Conservation (phyloP, 2,888 invertebrate genomes). For the Artemia sp. region DNA sequence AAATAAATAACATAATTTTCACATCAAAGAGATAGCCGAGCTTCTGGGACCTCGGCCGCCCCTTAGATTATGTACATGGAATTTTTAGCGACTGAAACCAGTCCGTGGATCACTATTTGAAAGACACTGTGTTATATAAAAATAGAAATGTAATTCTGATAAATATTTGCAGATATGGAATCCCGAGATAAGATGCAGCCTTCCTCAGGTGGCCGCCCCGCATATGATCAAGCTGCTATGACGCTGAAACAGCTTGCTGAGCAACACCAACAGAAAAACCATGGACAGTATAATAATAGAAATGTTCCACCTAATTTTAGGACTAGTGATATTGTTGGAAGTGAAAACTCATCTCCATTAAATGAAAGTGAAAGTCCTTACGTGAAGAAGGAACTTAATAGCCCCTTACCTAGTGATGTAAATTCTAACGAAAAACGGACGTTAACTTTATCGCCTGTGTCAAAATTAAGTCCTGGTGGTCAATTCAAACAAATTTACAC, state of each 20-base stretch:
- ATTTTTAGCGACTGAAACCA: too few species aligned
- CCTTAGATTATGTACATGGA: too few species aligned
- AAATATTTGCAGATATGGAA: background rate
- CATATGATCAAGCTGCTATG: conserved; percentile 76
- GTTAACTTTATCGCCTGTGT: conserved; percentile 5
- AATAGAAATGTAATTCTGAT: too few species aligned
- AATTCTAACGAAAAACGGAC: background rate
- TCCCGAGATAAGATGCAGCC: conserved; percentile 9
- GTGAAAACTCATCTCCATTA: background rate
- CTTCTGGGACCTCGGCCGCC: too few species aligned
- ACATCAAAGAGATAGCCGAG: too few species aligned
- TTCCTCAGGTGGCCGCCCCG: conserved; percentile 20
- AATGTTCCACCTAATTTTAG: background rate
- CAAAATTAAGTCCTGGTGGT: background rate
- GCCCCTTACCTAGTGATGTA: background rate
- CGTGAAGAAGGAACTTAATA: conserved; percentile 8
- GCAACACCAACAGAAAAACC: conserved; percentile 75
- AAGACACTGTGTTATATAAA: too few species aligned
- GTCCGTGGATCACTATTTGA: too few species aligned
- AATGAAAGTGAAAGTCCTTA: conserved; percentile 13
- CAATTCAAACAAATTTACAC: background rate
- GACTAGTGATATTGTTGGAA: conserved; percentile 2
- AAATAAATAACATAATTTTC: too few species aligned
- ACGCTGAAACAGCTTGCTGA: conserved; percentile 93
- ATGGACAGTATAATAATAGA: conserved; percentile 27